A percentile compares a stretch with the other conserved stretches of the same genome.
Evolutionary conservation across 2,888 invertebrate species (phyloP).

Genomic region (Mycalesis mineus): DNA sequence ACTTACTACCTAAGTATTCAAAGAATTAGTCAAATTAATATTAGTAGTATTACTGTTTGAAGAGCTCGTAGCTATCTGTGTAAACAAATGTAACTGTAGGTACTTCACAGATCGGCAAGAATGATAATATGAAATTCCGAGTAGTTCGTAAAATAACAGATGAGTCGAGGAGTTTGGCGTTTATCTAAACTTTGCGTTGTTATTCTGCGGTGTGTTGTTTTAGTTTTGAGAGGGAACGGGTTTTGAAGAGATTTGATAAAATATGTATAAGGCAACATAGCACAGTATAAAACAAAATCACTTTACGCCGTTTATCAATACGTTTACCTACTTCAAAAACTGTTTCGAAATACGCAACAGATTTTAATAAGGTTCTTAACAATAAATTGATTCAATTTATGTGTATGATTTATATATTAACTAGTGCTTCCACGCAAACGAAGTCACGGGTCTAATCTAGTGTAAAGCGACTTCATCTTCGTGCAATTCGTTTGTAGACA

Average conservation of each 20-base stretch:
- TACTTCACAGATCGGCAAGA: neutral
- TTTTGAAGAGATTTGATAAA: neutral
- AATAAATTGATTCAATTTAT: too few relatives aligned
- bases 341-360: too few relatives aligned
- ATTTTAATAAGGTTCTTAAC: too few relatives aligned
- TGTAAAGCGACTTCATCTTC: too few relatives aligned
- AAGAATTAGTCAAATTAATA: neutral
- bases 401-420: too few relatives aligned
- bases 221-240: neutral
- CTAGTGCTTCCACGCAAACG: too few relatives aligned
- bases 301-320: too few relatives aligned
- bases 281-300: too few relatives aligned
- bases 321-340: too few relatives aligned
- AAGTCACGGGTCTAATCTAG: too few relatives aligned
- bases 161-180: conserved; percentile 4
- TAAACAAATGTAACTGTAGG: neutral
- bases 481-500: too few relatives aligned
- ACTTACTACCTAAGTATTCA: neutral
- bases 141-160: conserved; percentile 5
- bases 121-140: conserved; percentile 1
- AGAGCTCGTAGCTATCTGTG: too few relatives aligned
- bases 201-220: conserved; percentile 2
- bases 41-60: neutral
- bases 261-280: neutral
- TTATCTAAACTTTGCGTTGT: conserved; percentile 7